A percentile compares a stretch with the other conserved stretches of the same genome.
phyloP scores from a whole-genome alignment of 2,113 vertebrate species.

The Dromaius novaehollandiae region DNA sequence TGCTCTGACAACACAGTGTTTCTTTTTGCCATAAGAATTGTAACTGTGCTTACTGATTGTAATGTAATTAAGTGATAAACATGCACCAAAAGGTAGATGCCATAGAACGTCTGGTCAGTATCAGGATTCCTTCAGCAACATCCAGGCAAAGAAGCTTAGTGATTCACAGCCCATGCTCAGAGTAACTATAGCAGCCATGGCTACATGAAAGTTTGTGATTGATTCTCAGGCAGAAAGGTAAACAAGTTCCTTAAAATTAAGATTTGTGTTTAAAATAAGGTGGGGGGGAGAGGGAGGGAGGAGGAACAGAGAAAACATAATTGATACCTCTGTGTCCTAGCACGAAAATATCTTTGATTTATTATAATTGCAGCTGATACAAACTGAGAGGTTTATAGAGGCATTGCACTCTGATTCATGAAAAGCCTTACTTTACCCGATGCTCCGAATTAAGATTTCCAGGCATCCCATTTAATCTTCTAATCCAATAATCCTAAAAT shows the following conservation, averaged over 20 bases:
- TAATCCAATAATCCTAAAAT: constrained; percentile 69
- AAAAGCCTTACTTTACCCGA: constrained; percentile 8
- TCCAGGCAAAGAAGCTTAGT: neutral
- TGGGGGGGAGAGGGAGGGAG: neutral
- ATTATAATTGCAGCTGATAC: neutral
- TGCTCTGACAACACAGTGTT: neutral
- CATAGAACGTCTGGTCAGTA: neutral
- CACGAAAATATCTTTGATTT: neutral
- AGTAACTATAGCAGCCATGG: neutral
- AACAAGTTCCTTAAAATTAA: neutral
- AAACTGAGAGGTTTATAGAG: neutral
- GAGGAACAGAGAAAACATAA: neutral
- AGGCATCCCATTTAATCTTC: constrained; percentile 52
- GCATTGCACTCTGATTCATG: neutral
- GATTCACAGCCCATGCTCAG: neutral
- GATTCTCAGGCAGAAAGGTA: neutral
- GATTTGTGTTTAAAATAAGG: neutral
- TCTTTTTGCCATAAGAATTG: neutral
- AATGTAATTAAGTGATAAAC: neutral
- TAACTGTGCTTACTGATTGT: neutral
- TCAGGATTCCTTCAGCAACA: neutral
- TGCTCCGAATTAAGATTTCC: constrained; percentile 39
- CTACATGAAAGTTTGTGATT: neutral
- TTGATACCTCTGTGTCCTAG: neutral
- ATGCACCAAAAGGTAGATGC: neutral